These are phyloP conservation scores for Drosophila nigrodunni DNA, from an alignment of 1,140 invertebrate species.

Conservation along the genomic window DNA sequence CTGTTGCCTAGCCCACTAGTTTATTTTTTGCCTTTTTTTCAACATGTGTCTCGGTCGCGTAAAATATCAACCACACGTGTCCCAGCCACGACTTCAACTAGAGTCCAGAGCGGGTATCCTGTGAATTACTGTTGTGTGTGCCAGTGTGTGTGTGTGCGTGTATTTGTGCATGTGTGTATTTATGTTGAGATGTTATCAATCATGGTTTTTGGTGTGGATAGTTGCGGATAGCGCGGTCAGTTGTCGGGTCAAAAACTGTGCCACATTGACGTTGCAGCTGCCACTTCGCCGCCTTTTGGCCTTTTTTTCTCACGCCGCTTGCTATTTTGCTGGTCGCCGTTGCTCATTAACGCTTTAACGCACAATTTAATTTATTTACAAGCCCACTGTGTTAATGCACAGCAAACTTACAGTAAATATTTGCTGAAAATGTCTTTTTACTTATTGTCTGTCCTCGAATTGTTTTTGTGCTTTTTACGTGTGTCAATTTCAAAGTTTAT, in stretches of 20 bases:
- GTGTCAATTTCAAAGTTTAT: no score
- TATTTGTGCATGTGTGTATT: conserved; percentile 53
- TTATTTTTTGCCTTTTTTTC: conserved; percentile 16
- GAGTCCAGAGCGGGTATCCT: neutral
- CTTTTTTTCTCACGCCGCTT: neutral
- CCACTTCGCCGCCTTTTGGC: conserved; percentile 1
- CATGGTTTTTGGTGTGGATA: conserved; percentile 79
- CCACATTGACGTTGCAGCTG: conserved; percentile 51
- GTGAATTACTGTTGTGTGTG: neutral
- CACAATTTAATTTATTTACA: conserved; percentile 61
- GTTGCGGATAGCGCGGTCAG: conserved; percentile 75
- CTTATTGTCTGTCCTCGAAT: neutral
- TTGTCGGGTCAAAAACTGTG: conserved; percentile 60
- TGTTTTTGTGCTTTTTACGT: neutral
- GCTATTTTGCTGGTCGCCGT: neutral
- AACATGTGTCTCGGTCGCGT: conserved; percentile 42
- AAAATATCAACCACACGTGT: conserved; percentile 41
- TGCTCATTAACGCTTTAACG: conserved; percentile 72
- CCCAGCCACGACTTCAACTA: conserved; percentile 17
- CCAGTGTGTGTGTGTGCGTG: neutral
- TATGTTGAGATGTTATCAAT: conserved; percentile 77
- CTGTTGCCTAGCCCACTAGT: no score
- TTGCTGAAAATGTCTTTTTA: conserved; percentile 17
- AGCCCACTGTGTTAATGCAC: neutral
- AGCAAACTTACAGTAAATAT: conserved; percentile 16